These are phyloP conservation scores for Ianthella basta DNA, from an alignment of 37 sponge, comb jelly and placozoan genomes.

Conservation along the genomic window DNA sequence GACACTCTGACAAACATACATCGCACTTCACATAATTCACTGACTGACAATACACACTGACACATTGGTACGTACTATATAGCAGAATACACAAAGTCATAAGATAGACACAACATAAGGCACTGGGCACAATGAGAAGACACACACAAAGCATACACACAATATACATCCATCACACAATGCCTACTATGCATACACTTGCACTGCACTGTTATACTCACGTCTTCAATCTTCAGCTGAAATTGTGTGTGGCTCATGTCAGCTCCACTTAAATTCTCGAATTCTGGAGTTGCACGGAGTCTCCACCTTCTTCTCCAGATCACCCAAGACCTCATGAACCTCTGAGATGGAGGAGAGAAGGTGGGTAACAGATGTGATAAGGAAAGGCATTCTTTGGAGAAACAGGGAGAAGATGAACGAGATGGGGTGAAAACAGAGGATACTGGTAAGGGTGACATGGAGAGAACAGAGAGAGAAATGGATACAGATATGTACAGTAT, in stretches of 20 bases:
- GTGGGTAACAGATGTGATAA: not conserved
- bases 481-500: too few relatives aligned
- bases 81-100: too few relatives aligned
- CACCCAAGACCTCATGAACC: conserved; percentile 52
- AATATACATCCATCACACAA: too few relatives aligned
- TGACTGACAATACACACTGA: too few relatives aligned
- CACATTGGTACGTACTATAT: too few relatives aligned
- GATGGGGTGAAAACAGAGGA: not conserved
- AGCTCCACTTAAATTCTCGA: conserved; percentile 67
- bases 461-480: not conserved
- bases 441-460: too few relatives aligned
- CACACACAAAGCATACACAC: too few relatives aligned
- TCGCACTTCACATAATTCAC: not conserved
- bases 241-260: conserved; percentile 64
- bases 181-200: not conserved
- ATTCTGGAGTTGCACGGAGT: conserved; percentile 67
- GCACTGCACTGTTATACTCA: conserved; percentile 3
- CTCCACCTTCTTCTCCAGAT: conserved; percentile 76
- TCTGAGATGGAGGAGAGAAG: not conserved
- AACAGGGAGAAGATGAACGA: too few relatives aligned
- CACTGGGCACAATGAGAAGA: too few relatives aligned
- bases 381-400: too few relatives aligned
- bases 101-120: too few relatives aligned
- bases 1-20: conserved; percentile 7
- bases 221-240: conserved; percentile 68